Evolutionary conservation across 2,113 vertebrate species (phyloP).

Genomic region (Callithrix jacchus): DNA sequence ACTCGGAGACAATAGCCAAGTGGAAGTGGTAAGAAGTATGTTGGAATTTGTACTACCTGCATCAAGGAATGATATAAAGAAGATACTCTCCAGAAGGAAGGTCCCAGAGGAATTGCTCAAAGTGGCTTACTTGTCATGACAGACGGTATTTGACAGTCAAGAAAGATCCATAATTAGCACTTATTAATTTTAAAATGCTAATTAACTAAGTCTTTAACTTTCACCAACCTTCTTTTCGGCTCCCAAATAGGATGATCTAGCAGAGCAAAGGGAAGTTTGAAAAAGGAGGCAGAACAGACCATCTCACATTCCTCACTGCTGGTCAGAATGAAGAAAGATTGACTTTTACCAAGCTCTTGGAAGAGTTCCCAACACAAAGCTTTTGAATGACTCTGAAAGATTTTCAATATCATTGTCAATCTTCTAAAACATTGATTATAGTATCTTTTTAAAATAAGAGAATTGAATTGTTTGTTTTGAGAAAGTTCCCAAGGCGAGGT

Average conservation of each 20-base stretch:
- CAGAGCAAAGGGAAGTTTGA: neutral
- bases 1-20: neutral
- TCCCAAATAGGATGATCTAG: neutral
- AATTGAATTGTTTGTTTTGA: neutral
- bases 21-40: neutral
- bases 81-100: neutral
- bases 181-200: neutral
- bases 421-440: conserved; percentile 1
- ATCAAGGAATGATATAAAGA: neutral
- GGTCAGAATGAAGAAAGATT: neutral
- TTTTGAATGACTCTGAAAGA: conserved; percentile 10
- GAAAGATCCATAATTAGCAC: neutral
- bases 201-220: neutral
- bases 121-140: neutral
- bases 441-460: neutral
- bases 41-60: neutral
- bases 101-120: neutral
- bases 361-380: neutral
- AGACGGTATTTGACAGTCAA: neutral
- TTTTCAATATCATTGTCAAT: neutral
- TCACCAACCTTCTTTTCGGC: neutral
- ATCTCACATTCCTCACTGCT: neutral
- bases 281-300: neutral
- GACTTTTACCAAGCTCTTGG: neutral
- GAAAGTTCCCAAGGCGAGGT: neutral